Conservation (phyloP, 2,797 vertebrate genomes). For the Gastrophryne carolinensis region DNA sequence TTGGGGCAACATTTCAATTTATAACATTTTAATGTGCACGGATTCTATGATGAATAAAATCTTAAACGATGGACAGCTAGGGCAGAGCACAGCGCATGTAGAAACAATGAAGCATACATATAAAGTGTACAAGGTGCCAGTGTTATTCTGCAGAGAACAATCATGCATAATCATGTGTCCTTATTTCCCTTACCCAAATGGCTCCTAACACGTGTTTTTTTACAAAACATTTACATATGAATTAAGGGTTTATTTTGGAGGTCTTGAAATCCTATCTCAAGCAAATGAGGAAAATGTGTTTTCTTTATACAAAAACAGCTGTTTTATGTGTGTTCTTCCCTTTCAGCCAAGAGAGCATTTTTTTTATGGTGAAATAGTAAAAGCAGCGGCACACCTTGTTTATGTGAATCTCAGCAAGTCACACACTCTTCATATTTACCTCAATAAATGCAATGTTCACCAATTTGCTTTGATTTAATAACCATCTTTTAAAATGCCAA, state of each 20-base stretch:
- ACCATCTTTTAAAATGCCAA: no score
- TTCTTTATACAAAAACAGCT: not conserved
- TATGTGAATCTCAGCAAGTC: not conserved
- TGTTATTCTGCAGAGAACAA: not conserved
- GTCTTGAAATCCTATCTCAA: not conserved
- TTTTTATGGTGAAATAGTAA: not conserved
- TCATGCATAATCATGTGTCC: not conserved
- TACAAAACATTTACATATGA: not conserved
- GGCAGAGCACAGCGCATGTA: not conserved
- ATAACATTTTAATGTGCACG: not conserved
- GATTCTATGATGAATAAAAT: not conserved
- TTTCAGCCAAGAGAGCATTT: not conserved
- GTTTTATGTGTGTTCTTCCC: not conserved
- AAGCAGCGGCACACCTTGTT: not conserved
- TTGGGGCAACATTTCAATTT: no score
- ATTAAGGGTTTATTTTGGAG: not conserved
- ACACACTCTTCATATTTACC: not conserved
- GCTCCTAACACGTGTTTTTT: not conserved
- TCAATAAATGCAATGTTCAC: not conserved
- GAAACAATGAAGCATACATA: not conserved
- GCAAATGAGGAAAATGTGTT: not conserved
- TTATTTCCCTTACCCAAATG: not conserved
- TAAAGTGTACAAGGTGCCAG: not conserved
- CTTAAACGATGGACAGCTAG: not conserved
- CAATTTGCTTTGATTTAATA: not conserved